Evolutionary conservation across 2,888 invertebrate species (phyloP), one percentile per base, ranked within the genome.

Genomic region (Oxystoma pomonae): DNA sequence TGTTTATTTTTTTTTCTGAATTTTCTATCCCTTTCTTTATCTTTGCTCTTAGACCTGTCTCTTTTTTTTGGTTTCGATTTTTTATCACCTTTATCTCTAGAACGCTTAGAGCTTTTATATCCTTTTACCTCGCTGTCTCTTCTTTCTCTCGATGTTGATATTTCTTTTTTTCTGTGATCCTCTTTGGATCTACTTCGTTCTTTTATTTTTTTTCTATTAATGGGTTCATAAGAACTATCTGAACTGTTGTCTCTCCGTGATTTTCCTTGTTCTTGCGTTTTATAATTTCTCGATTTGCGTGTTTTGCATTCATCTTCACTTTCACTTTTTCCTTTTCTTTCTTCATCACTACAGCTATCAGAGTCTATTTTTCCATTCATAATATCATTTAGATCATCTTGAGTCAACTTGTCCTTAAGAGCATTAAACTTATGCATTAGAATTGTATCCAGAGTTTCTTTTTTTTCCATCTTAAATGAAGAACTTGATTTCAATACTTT

Each of bases 381-480:
- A 70, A 80, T 77, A 67, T 80, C 76, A 59, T 76, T 69, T 61
- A 80, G 68, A 68, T 80, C 80, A 56, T 75, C 68, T 68, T 78
- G 76, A 1, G 76, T 84, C 17, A 84, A 74, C 75, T 83, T 79
- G 66, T 83, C 83, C 75, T 86, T 85, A 0, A 91, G 78, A 67
- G 88, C 86, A 75, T 85, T 89, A 65, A 89, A 86, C 75, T 90
- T 91, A 67, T 86, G 86, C 69, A 89, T 87, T 60, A 93, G 80
- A 71, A 89, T 83, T 67, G 85, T 83, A 76, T 91, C 90, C 17
- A 92, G 80, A 72, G 86, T 84, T 63, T 81, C 81, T 20, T 81
- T 81, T 61, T 79, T 80, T 68, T 68, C 68, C 20, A 81, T 82
- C 66, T 74, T 75, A 20, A 65, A 69, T n/a, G 62, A 20, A 7